A percentile compares a stretch with the other conserved stretches of the same genome.
Conservation (phyloP, 2,797 vertebrate genomes). For the Gobio occitaniae region DNA sequence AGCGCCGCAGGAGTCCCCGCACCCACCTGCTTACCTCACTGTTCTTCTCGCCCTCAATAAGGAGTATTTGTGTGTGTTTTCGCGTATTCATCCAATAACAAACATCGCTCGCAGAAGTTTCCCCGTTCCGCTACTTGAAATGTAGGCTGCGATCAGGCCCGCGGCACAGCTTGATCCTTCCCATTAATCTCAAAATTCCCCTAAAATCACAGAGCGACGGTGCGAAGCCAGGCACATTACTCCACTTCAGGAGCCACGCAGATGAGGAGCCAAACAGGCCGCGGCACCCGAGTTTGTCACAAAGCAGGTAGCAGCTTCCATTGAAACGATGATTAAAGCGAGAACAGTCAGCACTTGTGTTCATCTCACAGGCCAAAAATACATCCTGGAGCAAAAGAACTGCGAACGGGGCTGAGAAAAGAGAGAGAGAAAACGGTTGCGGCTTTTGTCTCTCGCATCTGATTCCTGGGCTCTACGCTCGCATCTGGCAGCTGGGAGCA, state of each 20-base stretch:
- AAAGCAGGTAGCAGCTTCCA: slow-evolving; percentile 25
- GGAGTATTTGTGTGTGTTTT: slow-evolving; percentile 14
- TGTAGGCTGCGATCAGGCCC: slow-evolving; percentile 45
- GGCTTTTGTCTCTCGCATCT: slow-evolving; percentile 45
- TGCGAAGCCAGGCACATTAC: slow-evolving; percentile 26
- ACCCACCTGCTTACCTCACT: slow-evolving; percentile 35
- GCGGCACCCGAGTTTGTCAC: slow-evolving; percentile 8
- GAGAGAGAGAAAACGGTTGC: neutral
- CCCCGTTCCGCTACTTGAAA: slow-evolving; percentile 42
- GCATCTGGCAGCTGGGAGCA: neutral
- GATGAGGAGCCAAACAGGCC: slow-evolving; percentile 38
- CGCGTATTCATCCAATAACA: slow-evolving; percentile 34
- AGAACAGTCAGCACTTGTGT: slow-evolving; percentile 17
- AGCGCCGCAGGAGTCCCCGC: slow-evolving; percentile 36
- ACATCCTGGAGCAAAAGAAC: slow-evolving; percentile 36
- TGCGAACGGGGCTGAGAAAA: slow-evolving; percentile 5
- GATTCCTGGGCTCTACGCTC: slow-evolving; percentile 14
- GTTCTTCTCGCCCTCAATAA: slow-evolving; percentile 25
- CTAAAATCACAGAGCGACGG: slow-evolving; percentile 47
- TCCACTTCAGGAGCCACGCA: slow-evolving; percentile 36
- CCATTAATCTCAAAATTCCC: slow-evolving; percentile 56
- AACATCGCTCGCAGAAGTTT: slow-evolving; percentile 44
- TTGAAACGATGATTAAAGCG: slow-evolving; percentile 47
- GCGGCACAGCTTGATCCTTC: slow-evolving; percentile 48
- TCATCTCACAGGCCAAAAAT: slow-evolving; percentile 45